Base-by-base conservation (phyloP, 1,140 invertebrate species). In the Drosophila persimilis region DNA sequence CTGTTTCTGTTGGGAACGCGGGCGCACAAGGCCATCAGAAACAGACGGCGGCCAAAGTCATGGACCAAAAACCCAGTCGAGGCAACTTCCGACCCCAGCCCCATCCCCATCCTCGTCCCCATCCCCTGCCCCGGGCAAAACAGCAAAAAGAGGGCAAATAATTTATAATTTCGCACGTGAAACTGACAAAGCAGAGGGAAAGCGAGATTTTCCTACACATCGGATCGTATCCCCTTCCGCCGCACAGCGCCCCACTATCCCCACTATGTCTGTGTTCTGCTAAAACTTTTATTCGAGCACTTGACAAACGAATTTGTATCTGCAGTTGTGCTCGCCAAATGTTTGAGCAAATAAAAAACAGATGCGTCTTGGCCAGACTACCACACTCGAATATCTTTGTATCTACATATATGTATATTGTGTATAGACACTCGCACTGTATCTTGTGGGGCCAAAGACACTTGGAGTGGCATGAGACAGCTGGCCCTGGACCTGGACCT, bases 81-180 rank as follows among this genome's bases (percentile, higher is more conserved):
- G 67, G 66, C 64, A 54, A 62, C 73, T 58, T 75, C 73, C 71
- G 60, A 22, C 52, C 31, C 50, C 22, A 31, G 5, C 13, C 29
- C n/a, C 60, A 46, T 35, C 8, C 60, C 13, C 64, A n/a, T 22
- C 45, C 47, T 20, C 61, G 26, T 46, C 6, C n/a, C 48, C 6
- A 35, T 46, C 6, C 26, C 48, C 6, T 3, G 46, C 9, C 29
- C 43, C 50, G 43, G 35, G 41, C 20, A 13, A 55, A 48, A 41
- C 41, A 46, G 35, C 43, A 54, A 77, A 55, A 52, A 63, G 50
- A 57, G 44, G 60, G 61, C 29, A 63, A 77, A 67, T 63, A 81
- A 88, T 86, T 86, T 83, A 86, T 81, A 86, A 88, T 88, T 86
- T 86, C 71, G 78, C 81, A 86, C 83, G 83, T 88, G 83, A 83